A percentile compares a stretch with the other conserved stretches of the same genome.
Evolutionary conservation across 2,113 vertebrate genomes (phyloP).

Genomic region (Dipodomys stephensi): DNA sequence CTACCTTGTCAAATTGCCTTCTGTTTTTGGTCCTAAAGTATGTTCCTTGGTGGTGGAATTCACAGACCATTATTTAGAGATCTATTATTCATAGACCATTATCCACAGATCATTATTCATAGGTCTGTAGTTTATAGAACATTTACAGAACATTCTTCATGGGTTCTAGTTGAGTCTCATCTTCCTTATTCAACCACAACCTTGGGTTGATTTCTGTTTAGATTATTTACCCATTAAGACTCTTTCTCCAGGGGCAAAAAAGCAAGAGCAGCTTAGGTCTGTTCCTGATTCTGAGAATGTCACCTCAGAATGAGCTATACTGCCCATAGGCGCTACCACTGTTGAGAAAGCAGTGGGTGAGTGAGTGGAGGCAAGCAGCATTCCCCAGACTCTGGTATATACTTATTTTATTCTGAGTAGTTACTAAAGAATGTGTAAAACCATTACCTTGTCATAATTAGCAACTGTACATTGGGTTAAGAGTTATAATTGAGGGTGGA

Average conservation of each 20-base stretch:
- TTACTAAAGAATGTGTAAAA: neutral
- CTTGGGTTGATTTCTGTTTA: neutral
- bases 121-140: too few relatives aligned
- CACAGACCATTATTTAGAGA: neutral
- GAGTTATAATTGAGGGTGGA: conserved; percentile 8
- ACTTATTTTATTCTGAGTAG: neutral
- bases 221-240: too few relatives aligned
- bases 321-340: neutral
- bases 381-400: neutral
- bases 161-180: neutral
- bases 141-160: too few relatives aligned
- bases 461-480: neutral
- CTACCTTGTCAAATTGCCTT: neutral
- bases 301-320: neutral
- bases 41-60: neutral
- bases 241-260: neutral
- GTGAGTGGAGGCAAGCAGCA: neutral
- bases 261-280: neutral
- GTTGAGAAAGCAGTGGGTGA: neutral
- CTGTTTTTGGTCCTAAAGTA: neutral
- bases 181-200: neutral
- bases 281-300: neutral
- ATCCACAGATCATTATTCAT: neutral
- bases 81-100: neutral
- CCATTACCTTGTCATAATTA: neutral